Percentiles rank a stretch among this genome's conserved stretches.
phyloP scores from a whole-genome alignment of 2,888 invertebrate species.

The Pheosia gnoma region DNA sequence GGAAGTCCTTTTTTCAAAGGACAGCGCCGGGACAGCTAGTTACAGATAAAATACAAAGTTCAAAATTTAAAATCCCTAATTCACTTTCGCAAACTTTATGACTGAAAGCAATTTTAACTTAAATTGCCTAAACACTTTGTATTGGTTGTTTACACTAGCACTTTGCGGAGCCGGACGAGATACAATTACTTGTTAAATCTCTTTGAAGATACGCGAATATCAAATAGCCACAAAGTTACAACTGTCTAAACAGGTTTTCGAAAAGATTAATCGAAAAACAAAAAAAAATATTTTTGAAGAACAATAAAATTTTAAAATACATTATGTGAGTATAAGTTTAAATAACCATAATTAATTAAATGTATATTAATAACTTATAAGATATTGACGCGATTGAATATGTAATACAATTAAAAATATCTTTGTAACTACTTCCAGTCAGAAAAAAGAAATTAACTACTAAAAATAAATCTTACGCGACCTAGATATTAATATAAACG shows the following conservation, averaged over 20 bases:
- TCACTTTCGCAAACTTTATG: constrained; percentile 9
- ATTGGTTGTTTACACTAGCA: constrained; percentile 8
- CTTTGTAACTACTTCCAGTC: no score
- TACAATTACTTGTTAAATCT: constrained; percentile 7
- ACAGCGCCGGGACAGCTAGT: neutral
- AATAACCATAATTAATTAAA: no score
- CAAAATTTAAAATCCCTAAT: constrained; percentile 7
- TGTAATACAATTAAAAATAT: no score
- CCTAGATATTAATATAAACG: neutral
- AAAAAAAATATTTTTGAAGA: neutral
- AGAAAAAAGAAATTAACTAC: no score
- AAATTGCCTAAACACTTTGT: constrained; percentile 15
- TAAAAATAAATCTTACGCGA: neutral
- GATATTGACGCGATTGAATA: no score
- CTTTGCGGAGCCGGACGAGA: constrained; percentile 2
- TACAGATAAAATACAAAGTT: neutral
- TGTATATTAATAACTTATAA: no score
- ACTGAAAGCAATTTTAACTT: constrained; percentile 24
- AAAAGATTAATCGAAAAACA: neutral
- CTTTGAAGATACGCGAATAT: constrained; percentile 1
- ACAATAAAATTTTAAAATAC: no score
- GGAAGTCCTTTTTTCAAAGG: no score
- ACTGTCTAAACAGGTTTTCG: neutral
- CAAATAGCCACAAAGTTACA: constrained; percentile 6
- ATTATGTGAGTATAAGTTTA: no score